Conservation (phyloP, 2,888 invertebrate species). For the Trichogramma dendrolimi region DNA sequence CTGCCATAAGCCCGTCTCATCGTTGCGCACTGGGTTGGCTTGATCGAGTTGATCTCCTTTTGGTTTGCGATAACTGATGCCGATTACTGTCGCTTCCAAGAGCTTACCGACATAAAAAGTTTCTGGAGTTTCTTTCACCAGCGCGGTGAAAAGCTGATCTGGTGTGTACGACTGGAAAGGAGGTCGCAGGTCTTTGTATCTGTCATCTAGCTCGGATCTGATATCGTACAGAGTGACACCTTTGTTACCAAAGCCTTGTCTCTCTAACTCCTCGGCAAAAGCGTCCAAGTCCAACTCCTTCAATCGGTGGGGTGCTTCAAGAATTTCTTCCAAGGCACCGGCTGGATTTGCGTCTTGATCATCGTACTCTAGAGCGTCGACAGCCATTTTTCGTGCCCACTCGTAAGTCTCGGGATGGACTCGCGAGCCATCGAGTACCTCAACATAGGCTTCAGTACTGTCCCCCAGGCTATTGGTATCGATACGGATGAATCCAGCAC, state of each 20-base stretch:
- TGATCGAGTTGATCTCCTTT: constrained; percentile 91
- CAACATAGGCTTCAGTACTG: constrained; percentile 89
- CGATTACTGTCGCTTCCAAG: constrained; percentile 74
- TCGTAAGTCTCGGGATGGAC: constrained; percentile 99
- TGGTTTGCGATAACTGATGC: constrained; percentile 82
- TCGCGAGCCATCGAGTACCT: constrained; percentile 93
- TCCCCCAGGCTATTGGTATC: constrained; percentile 94
- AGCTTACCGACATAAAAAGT: constrained; percentile 87
- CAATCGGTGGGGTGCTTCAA: constrained; percentile 88
- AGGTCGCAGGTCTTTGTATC: constrained; percentile 85
- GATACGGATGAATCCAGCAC: constrained; percentile 98
- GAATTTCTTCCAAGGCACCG: constrained; percentile 93
- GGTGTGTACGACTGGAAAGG: constrained; percentile 73
- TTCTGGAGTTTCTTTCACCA: constrained; percentile 94
- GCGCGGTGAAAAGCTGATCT: constrained; percentile 88
- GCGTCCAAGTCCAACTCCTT: constrained; percentile 97
- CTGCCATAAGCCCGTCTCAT: constrained; percentile 92
- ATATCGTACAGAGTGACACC: constrained; percentile 96
- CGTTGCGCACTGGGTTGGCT: constrained; percentile 92
- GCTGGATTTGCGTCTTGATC: constrained; percentile 96
- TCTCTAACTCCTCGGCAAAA: constrained; percentile 93
- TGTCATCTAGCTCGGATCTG: constrained; percentile 85
- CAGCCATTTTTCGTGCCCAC: constrained; percentile 99
- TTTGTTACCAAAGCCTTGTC: constrained; percentile 82
- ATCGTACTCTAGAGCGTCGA: constrained; percentile 96